A percentile compares a stretch with the other conserved stretches of the same genome.
phyloP scores from a whole-genome alignment of 2,113 vertebrate genomes.

The Protobothrops mucrosquamatus region DNA sequence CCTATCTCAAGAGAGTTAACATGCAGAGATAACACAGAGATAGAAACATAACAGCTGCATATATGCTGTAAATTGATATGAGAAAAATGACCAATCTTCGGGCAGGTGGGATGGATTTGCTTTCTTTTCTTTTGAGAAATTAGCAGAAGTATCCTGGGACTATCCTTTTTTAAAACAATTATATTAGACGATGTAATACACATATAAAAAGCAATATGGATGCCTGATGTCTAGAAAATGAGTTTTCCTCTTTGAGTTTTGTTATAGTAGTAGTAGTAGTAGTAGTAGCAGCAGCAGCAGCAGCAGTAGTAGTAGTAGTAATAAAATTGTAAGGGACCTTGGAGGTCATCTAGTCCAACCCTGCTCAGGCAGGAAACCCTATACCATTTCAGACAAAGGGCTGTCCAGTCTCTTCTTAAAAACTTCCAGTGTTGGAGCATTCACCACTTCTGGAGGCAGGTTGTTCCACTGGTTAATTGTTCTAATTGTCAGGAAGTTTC shows the following conservation, averaged over 20 bases:
- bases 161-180: conserved; percentile 35
- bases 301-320: no score
- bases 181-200: not conserved
- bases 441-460: no score
- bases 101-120: not conserved
- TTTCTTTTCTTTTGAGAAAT: not conserved
- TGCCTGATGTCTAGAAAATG: conserved; percentile 31
- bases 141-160: conserved; percentile 1
- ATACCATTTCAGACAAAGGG: no score
- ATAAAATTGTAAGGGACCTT: no score
- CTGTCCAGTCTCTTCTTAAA: no score
- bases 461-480: no score
- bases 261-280: not conserved
- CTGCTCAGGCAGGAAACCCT: no score
- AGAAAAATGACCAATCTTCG: conserved; percentile 6
- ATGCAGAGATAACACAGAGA: not conserved
- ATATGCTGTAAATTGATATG: not conserved
- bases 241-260: conserved; percentile 25
- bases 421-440: no score
- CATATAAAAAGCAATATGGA: conserved; percentile 6
- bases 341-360: no score
- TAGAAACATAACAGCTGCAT: not conserved
- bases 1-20: conserved; percentile 12
- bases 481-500: no score
- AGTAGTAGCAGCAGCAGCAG: no score